Conservation (phyloP, 2,113 vertebrate species). For the Coptodon rendalli region DNA sequence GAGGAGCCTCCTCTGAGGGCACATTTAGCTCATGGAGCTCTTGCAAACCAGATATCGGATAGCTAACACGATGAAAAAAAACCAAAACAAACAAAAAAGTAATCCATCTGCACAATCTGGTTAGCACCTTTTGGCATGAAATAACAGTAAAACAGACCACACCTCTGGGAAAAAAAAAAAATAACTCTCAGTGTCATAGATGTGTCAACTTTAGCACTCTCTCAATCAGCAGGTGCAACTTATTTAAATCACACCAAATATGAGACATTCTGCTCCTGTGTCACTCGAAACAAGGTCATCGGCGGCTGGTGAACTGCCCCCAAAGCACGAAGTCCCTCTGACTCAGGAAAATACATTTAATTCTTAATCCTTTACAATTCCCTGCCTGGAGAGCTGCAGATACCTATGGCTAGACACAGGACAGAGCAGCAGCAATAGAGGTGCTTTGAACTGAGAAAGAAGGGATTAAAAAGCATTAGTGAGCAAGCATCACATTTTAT, state of each 20-base stretch:
- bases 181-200: not conserved
- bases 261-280: not conserved
- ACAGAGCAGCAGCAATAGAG: constrained; percentile 8
- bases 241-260: not conserved
- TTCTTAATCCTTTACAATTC: constrained; percentile 57
- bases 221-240: not conserved
- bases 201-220: not conserved
- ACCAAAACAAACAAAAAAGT: fast-evolving
- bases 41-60: constrained; percentile 1
- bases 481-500: not conserved
- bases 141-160: not conserved
- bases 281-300: not conserved
- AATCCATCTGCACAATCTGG: constrained; percentile 15
- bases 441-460: constrained; percentile 41
- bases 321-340: constrained; percentile 33
- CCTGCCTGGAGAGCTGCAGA: constrained; percentile 21
- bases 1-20: not conserved
- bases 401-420: constrained; percentile 24
- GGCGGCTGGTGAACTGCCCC: not conserved
- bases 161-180: not conserved
- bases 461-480: constrained; percentile 48
- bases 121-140: not conserved
- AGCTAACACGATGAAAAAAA: not conserved
- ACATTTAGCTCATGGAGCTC: not conserved
- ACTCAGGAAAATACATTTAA: constrained; percentile 59